These are phyloP conservation scores for Momotus momota DNA, from an alignment of 2,797 vertebrate species.

Conservation along the genomic window DNA sequence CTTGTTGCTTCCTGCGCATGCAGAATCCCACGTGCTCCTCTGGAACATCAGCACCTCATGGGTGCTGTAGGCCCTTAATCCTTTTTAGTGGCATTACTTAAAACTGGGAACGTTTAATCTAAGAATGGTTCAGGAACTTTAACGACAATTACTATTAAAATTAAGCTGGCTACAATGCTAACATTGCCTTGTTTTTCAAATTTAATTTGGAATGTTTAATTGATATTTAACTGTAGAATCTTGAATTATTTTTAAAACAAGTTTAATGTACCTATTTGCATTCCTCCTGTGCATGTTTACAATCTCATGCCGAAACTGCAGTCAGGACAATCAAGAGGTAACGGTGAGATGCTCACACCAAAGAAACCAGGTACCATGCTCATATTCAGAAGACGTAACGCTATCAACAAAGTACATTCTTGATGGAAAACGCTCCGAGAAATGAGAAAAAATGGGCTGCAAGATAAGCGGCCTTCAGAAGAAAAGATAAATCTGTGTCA, in stretches of 20 bases:
- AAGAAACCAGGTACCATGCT: neutral
- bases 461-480: neutral
- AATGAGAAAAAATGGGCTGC: neutral
- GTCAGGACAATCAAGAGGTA: neutral
- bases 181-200: neutral
- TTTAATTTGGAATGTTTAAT: neutral
- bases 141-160: neutral
- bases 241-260: neutral
- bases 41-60: neutral
- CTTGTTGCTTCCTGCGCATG: rapidly evolving
- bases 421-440: neutral
- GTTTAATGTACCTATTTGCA: neutral
- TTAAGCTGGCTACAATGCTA: neutral
- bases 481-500: slow-evolving; percentile 6
- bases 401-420: neutral
- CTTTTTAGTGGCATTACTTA: neutral
- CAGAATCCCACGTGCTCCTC: neutral
- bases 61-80: neutral
- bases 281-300: neutral
- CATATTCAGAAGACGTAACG: neutral
- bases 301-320: neutral
- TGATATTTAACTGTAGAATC: neutral
- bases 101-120: neutral
- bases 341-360: neutral
- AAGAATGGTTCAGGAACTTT: neutral